These are phyloP conservation scores for Lasioglossum oenotherae DNA, from an alignment of 2,888 invertebrate species.

Conservation along the genomic window DNA sequence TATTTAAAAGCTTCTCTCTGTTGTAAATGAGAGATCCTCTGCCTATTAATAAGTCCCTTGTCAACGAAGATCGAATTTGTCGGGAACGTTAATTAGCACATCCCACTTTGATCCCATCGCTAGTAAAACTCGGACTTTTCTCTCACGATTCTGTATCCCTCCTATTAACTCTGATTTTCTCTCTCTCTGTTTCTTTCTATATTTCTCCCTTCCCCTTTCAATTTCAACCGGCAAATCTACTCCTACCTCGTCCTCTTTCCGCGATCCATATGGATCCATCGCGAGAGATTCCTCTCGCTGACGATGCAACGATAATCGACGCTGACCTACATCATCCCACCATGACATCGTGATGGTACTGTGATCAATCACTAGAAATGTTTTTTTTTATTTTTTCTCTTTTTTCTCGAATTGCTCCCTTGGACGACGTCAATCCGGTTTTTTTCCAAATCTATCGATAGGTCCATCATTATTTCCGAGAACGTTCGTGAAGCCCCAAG, in stretches of 20 bases:
- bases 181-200: neutral
- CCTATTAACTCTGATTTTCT: neutral
- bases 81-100: neutral
- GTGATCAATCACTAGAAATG: neutral
- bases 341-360: neutral
- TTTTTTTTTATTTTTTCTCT: neutral
- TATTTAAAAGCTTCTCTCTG: neutral
- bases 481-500: constrained; percentile 18
- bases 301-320: constrained; percentile 36
- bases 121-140: constrained; percentile 14
- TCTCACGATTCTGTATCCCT: constrained; percentile 15
- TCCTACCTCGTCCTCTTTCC: constrained; percentile 1
- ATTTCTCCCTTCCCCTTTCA: neutral
- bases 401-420: neutral
- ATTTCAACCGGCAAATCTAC: neutral
- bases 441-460: constrained; percentile 36
- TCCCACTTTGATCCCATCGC: neutral
- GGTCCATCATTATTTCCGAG: constrained; percentile 24
- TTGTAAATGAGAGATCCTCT: neutral
- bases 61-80: neutral
- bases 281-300: constrained; percentile 21
- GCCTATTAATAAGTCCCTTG: neutral
- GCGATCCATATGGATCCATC: constrained; percentile 2
- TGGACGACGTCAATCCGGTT: neutral
- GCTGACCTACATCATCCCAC: constrained; percentile 38